Percentiles rank a stretch among this genome's conserved stretches.
Conservation (phyloP, 1,140 invertebrate species). For the Diachasmimorpha longicaudata region DNA sequence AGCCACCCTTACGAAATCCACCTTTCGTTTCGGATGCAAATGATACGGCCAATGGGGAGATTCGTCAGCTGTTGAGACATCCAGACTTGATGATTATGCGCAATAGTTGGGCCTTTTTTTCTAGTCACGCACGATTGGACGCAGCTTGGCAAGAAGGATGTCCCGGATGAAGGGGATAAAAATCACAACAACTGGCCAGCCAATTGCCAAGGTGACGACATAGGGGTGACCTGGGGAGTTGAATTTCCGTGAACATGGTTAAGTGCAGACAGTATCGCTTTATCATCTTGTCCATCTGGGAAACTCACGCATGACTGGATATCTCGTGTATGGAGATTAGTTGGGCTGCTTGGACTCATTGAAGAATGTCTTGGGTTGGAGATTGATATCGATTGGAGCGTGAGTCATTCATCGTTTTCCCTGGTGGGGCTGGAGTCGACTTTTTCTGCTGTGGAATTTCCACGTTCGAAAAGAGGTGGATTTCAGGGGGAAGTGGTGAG, state of each 20-base stretch:
- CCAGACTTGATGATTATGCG: background rate
- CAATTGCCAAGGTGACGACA: background rate
- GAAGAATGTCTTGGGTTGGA: background rate
- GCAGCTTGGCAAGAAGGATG: background rate
- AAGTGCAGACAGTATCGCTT: slow-evolving; percentile 11
- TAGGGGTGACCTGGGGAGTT: background rate
- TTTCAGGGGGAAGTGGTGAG: too few relatives aligned
- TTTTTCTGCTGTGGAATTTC: too few relatives aligned
- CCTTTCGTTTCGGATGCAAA: background rate
- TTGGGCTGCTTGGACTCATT: background rate
- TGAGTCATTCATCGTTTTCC: slow-evolving; percentile 10
- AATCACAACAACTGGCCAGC: background rate
- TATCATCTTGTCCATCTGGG: slow-evolving; percentile 18
- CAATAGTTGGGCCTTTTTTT: background rate
- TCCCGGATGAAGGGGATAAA: background rate
- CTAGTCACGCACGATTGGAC: background rate
- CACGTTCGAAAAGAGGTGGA: too few relatives aligned
- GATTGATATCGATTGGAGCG: slow-evolving; percentile 1
- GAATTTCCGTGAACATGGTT: slow-evolving; percentile 19
- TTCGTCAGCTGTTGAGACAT: background rate
- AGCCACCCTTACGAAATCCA: background rate
- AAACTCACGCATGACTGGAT: slow-evolving; percentile 16
- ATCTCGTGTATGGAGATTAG: slow-evolving; percentile 19
- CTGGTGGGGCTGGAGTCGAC: too few relatives aligned
- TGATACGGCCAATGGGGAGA: background rate